Conservation (phyloP, 2,888 invertebrate genomes). For the Drosophila diplacantha region DNA sequence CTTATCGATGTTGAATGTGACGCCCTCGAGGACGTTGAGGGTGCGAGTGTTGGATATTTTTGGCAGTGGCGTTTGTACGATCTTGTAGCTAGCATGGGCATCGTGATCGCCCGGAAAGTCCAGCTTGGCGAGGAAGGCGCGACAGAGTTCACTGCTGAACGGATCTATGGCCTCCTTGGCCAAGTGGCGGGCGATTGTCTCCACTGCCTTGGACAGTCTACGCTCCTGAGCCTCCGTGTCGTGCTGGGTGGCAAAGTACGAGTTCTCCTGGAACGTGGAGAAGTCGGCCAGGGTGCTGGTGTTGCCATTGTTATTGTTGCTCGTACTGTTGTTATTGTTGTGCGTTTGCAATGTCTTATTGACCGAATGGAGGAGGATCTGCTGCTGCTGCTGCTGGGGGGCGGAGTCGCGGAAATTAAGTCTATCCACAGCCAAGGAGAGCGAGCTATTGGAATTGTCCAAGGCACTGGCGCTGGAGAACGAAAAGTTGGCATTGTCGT, state of each 20-base stretch:
- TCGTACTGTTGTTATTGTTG: slow-evolving; percentile 52
- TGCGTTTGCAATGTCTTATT: slow-evolving; percentile 44
- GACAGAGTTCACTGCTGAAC: slow-evolving; percentile 86
- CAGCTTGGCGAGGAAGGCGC: slow-evolving; percentile 84
- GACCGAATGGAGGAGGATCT: slow-evolving; percentile 21
- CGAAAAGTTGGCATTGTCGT: slow-evolving; percentile 75
- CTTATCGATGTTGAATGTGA: slow-evolving; percentile 83
- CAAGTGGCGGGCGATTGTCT: slow-evolving; percentile 75
- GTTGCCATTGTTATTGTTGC: slow-evolving; percentile 34
- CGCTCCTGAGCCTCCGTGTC: slow-evolving; percentile 75
- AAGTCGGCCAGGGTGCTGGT: slow-evolving; percentile 70
- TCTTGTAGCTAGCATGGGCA: slow-evolving; percentile 80
- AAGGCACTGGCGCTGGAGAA: slow-evolving; percentile 73
- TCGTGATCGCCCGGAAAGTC: slow-evolving; percentile 84
- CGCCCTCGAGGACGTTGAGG: slow-evolving; percentile 79
- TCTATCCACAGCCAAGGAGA: slow-evolving; percentile 73
- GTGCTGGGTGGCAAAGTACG: slow-evolving; percentile 77
- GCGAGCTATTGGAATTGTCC: slow-evolving; percentile 75
- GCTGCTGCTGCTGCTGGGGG: slow-evolving; percentile 34
- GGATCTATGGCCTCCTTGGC: slow-evolving; percentile 83
- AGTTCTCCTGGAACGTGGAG: slow-evolving; percentile 77
- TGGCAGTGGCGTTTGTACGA: slow-evolving; percentile 81
- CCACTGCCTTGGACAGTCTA: slow-evolving; percentile 75
- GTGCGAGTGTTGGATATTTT: slow-evolving; percentile 80
- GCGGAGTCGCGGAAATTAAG: slow-evolving; percentile 73